Conservation (phyloP, 2,797 vertebrate species). For the Crenuchus spilurus region DNA sequence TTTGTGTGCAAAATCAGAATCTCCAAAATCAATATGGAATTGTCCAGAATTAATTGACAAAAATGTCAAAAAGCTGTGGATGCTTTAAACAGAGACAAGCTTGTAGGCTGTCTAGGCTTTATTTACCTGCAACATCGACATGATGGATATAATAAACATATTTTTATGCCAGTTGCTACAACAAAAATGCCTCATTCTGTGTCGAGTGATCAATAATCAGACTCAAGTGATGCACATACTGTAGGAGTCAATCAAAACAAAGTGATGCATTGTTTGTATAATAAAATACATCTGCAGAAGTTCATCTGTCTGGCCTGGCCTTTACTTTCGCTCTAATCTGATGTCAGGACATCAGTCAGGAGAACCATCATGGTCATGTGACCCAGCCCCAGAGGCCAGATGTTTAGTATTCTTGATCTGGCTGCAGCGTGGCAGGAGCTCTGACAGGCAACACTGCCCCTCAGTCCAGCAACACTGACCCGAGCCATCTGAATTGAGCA, state of each 20-base stretch:
- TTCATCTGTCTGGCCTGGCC: neutral
- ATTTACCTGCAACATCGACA: neutral
- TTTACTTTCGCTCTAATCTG: neutral
- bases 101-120: neutral
- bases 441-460: slow-evolving; percentile 65
- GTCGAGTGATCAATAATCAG: neutral
- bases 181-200: neutral
- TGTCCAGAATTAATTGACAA: slow-evolving; percentile 15
- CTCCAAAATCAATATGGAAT: slow-evolving; percentile 64
- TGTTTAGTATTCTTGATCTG: slow-evolving; percentile 63
- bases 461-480: slow-evolving; percentile 62
- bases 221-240: neutral
- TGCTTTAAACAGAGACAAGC: neutral
- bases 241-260: neutral
- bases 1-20: slow-evolving; percentile 60
- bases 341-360: neutral
- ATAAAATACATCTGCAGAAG: neutral
- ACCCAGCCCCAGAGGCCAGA: slow-evolving; percentile 58
- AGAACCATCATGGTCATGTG: slow-evolving; percentile 44
- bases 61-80: neutral
- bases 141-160: neutral
- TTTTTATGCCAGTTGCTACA: neutral
- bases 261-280: neutral
- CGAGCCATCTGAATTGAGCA: slow-evolving; percentile 61
- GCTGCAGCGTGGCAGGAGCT: slow-evolving; percentile 57